Evolutionary conservation across 1,140 invertebrate species (phyloP), one percentile per base, ranked within the genome.

Genomic region (Nixonia krombeini): DNA sequence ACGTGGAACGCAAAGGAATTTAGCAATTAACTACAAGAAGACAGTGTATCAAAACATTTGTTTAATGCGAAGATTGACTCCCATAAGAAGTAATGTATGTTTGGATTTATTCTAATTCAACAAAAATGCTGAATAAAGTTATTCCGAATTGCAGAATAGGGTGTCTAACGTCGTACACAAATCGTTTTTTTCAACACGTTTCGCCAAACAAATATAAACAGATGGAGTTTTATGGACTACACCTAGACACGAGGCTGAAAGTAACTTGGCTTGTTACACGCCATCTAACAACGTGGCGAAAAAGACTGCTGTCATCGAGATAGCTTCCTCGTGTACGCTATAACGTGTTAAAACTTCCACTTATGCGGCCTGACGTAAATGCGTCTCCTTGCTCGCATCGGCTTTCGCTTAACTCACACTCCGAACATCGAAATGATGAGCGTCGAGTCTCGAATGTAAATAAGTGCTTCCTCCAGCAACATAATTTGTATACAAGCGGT

Each of bases 291-390:
- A 42, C 12, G 8, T 12, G 12, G 13, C 40, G 25, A 46, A 57
- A 57, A 47, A 35, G n/a, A 55, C 8, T n/a, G 31, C 46, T 59
- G 42, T 57, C 53, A 47, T 57, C 33, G 25, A 9, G 23, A 21
- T 16, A 41, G 18, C 40, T 45, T 55, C 26, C 17, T 45, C 40
- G 17, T 37, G 31, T 57, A 12, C 13, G 41, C 50, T 58, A 72
- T 56, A 61, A 73, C 46, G 73, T 75, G 73, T 67, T 67, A 64
- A 76, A 61, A 70, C 63, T 70, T 74, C 72, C 74, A 76, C 74
- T 76, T 73, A 74, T 42, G 55, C 50, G 16, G 15, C 28, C 29
- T 17, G 55, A 55, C 62, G 28, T 52, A 56, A 31, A 63, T 68
- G 56, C 50, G 51, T 61, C 44, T 50, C 40, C 52, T 28, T 46